phyloP scores from a whole-genome alignment of 2,113 vertebrate species.

The Irena cyanogastra region DNA sequence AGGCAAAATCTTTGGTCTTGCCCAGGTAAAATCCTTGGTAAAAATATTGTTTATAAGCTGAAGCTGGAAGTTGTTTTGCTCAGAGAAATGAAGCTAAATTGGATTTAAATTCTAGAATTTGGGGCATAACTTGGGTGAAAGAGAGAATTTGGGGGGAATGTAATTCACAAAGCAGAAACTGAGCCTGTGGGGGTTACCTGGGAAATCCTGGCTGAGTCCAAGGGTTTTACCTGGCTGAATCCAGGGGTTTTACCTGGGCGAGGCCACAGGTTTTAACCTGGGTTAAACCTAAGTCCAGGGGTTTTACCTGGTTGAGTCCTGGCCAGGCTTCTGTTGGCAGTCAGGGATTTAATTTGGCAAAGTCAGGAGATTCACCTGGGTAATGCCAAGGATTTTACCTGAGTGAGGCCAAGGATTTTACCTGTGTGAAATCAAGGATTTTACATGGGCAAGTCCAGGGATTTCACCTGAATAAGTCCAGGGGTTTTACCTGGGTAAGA shows the following conservation, averaged over 20 bases:
- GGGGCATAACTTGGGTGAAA: neutral
- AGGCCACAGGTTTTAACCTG: fast-evolving
- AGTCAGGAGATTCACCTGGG: too few species aligned
- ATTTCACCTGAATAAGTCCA: neutral
- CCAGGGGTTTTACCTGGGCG: neutral
- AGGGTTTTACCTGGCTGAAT: neutral
- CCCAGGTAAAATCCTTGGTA: neutral
- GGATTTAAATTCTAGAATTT: fast-evolving
- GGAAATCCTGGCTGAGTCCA: neutral
- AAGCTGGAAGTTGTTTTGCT: neutral
- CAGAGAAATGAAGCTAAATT: neutral
- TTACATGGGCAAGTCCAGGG: fast-evolving
- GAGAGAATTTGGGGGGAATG: too few species aligned
- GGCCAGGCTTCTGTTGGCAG: too few species aligned
- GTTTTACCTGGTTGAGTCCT: neutral
- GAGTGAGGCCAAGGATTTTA: fast-evolving
- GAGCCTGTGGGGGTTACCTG: neutral
- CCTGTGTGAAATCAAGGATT: fast-evolving
- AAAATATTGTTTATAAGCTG: fast-evolving
- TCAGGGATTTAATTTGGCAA: neutral
- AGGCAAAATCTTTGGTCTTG: neutral
- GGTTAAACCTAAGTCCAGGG: fast-evolving
- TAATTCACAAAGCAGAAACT: neutral
- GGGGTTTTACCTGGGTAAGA: fast-evolving
- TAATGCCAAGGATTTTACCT: fast-evolving